phyloP scores from a whole-genome alignment of 1,140 invertebrate genomes.

The Drosophila tristis region DNA sequence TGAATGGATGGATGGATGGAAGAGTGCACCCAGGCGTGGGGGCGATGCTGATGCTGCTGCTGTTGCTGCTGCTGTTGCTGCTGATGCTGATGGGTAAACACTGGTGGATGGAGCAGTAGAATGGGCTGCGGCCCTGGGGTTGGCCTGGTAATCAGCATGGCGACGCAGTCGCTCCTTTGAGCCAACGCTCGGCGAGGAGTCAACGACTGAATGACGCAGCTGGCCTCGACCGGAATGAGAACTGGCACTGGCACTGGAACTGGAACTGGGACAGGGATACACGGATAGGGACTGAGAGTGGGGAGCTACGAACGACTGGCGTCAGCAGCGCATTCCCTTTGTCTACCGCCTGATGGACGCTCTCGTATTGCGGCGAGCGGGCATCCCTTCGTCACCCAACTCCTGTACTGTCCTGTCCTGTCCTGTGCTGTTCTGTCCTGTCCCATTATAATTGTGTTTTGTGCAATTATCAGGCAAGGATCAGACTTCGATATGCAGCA shows the following conservation, averaged over 20 bases:
- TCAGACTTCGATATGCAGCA: no score
- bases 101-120: constrained; percentile 18
- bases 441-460: constrained; percentile 13
- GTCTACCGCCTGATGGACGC: constrained; percentile 4
- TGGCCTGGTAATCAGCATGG: constrained; percentile 60
- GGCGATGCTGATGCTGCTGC: constrained; percentile 18
- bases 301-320: no score
- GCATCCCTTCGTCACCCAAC: neutral
- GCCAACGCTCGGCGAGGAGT: constrained; percentile 8
- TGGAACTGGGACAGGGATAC: constrained; percentile 34
- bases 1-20: neutral
- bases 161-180: constrained; percentile 49
- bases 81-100: constrained; percentile 63
- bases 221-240: constrained; percentile 49
- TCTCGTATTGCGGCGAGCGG: neutral
- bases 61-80: constrained; percentile 19
- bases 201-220: constrained; percentile 43
- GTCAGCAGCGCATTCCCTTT: neutral
- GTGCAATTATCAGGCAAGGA: constrained; percentile 5
- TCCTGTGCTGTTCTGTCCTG: neutral
- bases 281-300: constrained; percentile 15
- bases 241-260: constrained; percentile 35
- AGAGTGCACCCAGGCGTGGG: constrained; percentile 39
- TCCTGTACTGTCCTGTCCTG: no score
- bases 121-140: constrained; percentile 24